Conservation (phyloP, 2,888 invertebrate genomes). For the Ferrisia virgata region DNA sequence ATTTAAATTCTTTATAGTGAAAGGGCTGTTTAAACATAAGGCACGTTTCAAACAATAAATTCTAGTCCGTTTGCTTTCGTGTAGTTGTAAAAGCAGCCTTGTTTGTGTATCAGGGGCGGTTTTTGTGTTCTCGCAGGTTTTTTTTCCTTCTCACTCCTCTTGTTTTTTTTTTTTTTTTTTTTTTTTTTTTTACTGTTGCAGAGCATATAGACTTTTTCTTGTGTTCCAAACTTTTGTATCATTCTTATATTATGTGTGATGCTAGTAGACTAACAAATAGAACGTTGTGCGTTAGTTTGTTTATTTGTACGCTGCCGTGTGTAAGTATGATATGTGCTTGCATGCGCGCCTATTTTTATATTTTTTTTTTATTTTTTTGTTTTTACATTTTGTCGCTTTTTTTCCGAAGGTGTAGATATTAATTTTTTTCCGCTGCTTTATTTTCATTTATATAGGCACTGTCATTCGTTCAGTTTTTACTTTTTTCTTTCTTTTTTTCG, state of each 20-base stretch:
- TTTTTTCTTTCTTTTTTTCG: no score
- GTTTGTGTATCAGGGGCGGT: conserved; percentile 22
- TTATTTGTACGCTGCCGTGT: background rate
- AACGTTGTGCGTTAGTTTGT: conserved; percentile 18
- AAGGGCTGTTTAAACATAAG: conserved; percentile 26
- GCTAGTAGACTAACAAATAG: conserved; percentile 7
- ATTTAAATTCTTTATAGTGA: conserved; percentile 25
- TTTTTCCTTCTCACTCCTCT: background rate
- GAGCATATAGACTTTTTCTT: background rate
- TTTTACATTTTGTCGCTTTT: background rate
- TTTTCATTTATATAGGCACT: background rate
- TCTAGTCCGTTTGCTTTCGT: conserved; percentile 28
- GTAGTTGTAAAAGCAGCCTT: conserved; percentile 27
- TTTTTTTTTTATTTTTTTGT: background rate
- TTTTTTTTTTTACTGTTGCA: background rate
- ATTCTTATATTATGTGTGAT: conserved; percentile 10
- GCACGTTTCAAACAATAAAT: conserved; percentile 30
- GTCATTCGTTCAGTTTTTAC: background rate
- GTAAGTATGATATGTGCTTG: background rate
- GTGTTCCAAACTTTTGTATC: conserved; percentile 10
- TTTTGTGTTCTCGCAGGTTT: background rate
- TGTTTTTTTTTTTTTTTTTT: background rate
- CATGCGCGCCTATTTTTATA: background rate
- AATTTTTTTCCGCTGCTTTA: background rate
- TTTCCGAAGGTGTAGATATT: background rate